These are phyloP conservation scores for Herpetotheres cachinnans DNA, from an alignment of 2,113 vertebrate species.

Conservation along the genomic window DNA sequence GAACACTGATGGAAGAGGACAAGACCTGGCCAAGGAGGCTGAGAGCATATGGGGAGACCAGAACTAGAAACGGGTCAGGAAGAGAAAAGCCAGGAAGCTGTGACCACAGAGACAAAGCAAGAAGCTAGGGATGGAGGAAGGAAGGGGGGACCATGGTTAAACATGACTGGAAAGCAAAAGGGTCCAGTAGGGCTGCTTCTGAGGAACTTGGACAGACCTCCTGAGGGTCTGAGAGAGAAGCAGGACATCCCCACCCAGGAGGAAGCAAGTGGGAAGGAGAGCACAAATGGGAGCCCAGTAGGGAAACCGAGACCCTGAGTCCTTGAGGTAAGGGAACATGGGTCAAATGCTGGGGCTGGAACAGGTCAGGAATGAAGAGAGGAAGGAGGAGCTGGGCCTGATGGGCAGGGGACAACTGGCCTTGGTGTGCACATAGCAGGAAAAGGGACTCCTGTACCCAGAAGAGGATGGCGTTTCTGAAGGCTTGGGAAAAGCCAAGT, in stretches of 20 bases:
- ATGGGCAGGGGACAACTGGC: accelerated
- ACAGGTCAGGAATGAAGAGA: neutral
- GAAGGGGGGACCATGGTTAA: neutral
- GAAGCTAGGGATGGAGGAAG: neutral
- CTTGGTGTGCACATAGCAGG: accelerated
- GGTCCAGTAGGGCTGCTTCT: neutral
- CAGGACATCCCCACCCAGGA: neutral
- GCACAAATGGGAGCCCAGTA: accelerated
- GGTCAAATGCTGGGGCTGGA: neutral
- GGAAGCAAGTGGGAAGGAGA: neutral
- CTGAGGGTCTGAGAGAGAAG: neutral
- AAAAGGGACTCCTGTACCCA: neutral
- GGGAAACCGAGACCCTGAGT: neutral
- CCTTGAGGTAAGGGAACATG: neutral
- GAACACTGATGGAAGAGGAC: neutral
- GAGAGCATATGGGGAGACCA: neutral
- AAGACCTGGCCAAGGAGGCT: neutral
- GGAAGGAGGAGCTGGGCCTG: neutral
- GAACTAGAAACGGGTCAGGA: neutral
- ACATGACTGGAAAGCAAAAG: neutral
- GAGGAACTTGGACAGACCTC: neutral
- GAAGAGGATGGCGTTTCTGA: neutral
- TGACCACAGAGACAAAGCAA: neutral
- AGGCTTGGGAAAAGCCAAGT: neutral
- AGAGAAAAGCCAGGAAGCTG: neutral